Conservation (phyloP, 2,888 invertebrate genomes). For the Poecilobothrus nobilitatus region DNA sequence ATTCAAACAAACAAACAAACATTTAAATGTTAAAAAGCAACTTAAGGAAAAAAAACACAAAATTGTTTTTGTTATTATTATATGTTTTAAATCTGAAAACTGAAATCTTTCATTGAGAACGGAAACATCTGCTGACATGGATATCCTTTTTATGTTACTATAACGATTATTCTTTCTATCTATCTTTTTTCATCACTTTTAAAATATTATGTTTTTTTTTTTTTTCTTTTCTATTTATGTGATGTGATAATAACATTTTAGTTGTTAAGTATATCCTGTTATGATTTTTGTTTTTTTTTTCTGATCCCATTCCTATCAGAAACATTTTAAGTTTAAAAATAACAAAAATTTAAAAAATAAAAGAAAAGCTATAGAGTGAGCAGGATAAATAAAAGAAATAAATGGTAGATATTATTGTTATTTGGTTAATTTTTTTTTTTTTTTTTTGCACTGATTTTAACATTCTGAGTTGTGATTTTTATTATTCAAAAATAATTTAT, state of each 20-base stretch:
- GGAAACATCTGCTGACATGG: conserved; percentile 1
- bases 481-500: too few relatives aligned
- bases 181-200: background rate
- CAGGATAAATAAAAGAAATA: too few relatives aligned
- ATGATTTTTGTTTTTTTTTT: too few relatives aligned
- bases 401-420: too few relatives aligned
- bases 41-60: background rate
- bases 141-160: conserved; percentile 6
- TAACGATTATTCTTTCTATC: background rate
- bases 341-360: too few relatives aligned
- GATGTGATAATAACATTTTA: conserved; percentile 3
- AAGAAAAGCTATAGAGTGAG: too few relatives aligned
- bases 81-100: background rate
- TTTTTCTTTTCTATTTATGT: background rate
- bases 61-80: background rate
- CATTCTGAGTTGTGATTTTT: too few relatives aligned
- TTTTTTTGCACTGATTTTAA: too few relatives aligned
- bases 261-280: background rate
- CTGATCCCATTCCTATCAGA: too few relatives aligned
- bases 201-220: background rate
- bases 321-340: too few relatives aligned
- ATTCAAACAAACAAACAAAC: background rate
- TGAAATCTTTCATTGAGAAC: background rate
- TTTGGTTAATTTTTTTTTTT: too few relatives aligned
- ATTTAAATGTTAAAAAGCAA: background rate